phyloP scores from a whole-genome alignment of 2,113 vertebrate species.

The Aegypius monachus region DNA sequence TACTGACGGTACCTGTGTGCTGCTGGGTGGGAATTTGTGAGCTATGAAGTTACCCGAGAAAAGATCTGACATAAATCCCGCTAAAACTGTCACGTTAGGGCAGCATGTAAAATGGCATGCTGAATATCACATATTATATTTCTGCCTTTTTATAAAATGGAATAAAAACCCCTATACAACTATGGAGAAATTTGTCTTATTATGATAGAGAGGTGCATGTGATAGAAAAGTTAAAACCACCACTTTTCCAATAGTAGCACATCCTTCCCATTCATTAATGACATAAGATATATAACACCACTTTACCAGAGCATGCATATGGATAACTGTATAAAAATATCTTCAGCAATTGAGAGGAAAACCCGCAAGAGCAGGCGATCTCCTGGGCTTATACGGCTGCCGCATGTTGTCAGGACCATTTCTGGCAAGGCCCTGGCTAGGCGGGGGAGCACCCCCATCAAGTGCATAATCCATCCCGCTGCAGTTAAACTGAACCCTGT shows the following conservation, averaged over 20 bases:
- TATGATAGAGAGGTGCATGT: background rate
- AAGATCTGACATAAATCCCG: background rate
- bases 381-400: background rate
- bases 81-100: background rate
- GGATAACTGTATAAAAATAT: background rate
- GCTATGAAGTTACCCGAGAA: background rate
- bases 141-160: background rate
- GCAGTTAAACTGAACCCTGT: background rate
- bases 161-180: background rate
- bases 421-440: background rate
- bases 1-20: background rate
- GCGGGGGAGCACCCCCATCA: background rate
- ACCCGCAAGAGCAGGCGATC: accelerated
- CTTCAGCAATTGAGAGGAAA: background rate
- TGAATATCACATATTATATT: background rate
- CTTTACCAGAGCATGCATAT: background rate
- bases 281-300: background rate
- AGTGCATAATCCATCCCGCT: background rate
- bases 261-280: background rate
- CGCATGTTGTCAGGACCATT: accelerated
- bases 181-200: background rate
- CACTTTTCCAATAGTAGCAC: background rate
- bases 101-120: background rate
- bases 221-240: background rate
- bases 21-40: background rate